Percentiles rank a stretch among this genome's conserved stretches.
Evolutionary conservation across 2,113 vertebrate species (phyloP).

Genomic region (Oenanthe melanoleuca): DNA sequence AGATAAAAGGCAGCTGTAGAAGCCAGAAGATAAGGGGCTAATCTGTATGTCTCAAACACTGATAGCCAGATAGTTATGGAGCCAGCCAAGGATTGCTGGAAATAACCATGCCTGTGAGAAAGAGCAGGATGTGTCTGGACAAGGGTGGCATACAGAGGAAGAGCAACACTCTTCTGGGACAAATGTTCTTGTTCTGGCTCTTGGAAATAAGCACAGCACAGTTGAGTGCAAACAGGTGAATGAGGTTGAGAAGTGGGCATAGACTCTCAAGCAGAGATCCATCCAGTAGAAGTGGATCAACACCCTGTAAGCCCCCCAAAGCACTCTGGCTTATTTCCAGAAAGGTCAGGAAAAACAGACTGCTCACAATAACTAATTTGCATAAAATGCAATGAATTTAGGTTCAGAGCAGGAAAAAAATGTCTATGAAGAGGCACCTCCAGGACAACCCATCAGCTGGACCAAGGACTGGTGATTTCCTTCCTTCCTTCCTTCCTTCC

Average conservation of each 20-base stretch:
- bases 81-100: background rate
- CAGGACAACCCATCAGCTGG: background rate
- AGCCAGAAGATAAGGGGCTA: background rate
- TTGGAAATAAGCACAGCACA: background rate
- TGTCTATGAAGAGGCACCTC: background rate
- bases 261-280: background rate
- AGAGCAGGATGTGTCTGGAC: background rate
- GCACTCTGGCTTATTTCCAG: background rate
- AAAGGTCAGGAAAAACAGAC: background rate
- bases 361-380: background rate
- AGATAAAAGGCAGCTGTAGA: background rate
- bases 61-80: background rate
- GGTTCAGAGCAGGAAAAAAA: background rate
- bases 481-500: too few relatives aligned
- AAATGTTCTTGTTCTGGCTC: background rate
- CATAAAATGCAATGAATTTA: background rate
- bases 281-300: background rate
- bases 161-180: background rate
- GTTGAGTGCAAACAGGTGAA: background rate
- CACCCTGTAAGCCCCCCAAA: fast-evolving
- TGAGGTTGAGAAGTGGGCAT: background rate
- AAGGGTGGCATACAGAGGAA: background rate
- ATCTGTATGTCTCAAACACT: background rate
- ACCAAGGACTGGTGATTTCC: background rate
- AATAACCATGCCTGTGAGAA: background rate